Base-by-base conservation (phyloP, 2,797 vertebrate species). In the Silurus lanzhouensis region DNA sequence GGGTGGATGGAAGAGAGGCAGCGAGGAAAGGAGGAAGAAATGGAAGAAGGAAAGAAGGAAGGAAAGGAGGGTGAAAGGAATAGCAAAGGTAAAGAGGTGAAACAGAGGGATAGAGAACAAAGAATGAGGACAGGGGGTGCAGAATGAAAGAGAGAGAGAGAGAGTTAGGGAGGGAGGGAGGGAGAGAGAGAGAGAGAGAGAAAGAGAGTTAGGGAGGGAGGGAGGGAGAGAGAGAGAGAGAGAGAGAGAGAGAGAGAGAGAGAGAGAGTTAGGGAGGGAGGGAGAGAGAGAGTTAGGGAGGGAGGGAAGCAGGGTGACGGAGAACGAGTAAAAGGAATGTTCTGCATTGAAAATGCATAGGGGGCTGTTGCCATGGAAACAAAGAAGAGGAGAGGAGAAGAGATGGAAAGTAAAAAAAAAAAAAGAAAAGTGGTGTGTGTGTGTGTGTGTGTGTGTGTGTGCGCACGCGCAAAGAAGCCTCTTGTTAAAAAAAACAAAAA, bases 281-380 rank as follows among this genome's bases (percentile, higher is more conserved):
- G 55, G 3, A 55, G 6, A 71, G 55, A 60, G 20, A 61, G 22
- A 20, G 55, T 5, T 14, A 64, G 25, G 48, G 52, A 25, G 72
- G 13, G 25, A 46, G 61, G 57, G 57, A 75, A 76, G 4, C 20
- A 88, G 86, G 25, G 83, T 22, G 70, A 76, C 0, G 46, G 63
- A 71, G 84, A 85, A 66, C 83, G 85, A 68, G 61, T 58, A 80
- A 83, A 79, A 79, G 79, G 81, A 87, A 63, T 67, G 58, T 75
- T 87, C 84, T 80, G 82, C 88, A 83, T 72, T 82, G 85, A 85
- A 86, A 90, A 89, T 85, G 86, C 89, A 88, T 81, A 87, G 85
- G 83, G 44, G 44, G 80, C 86, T 86, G 91, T 93, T 92, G 89
- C 90, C 90, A 92, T 93, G 90, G 91, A 89, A 93, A 93, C 91